These are phyloP conservation scores for Myripristis murdjan DNA, from an alignment of 2,797 vertebrate genomes.

Conservation along the genomic window DNA sequence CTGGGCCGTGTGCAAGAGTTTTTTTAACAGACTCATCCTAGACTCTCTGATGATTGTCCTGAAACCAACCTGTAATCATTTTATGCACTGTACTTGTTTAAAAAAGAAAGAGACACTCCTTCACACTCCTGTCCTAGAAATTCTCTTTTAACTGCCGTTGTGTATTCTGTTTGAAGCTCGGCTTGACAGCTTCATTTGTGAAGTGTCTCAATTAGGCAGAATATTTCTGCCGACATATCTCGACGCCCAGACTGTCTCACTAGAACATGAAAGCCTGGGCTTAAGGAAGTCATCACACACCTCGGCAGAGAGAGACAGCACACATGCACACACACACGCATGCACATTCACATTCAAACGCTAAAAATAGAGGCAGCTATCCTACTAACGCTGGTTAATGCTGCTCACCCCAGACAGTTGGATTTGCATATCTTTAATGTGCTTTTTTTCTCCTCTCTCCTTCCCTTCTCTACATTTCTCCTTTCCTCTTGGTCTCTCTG, in stretches of 20 bases:
- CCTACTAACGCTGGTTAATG: conserved; percentile 81
- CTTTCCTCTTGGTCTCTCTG: conserved; percentile 21
- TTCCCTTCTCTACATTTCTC: conserved; percentile 20
- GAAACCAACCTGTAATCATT: conserved; percentile 65
- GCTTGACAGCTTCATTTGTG: conserved; percentile 82
- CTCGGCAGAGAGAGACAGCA: conserved; percentile 68
- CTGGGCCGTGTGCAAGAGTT: conserved; percentile 3
- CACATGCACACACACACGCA: conserved; percentile 24
- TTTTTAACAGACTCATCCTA: conserved; percentile 30
- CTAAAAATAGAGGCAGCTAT: conserved; percentile 83
- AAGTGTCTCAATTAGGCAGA: conserved; percentile 84
- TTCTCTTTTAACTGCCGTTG: conserved; percentile 70
- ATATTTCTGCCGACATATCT: conserved; percentile 84
- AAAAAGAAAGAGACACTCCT: conserved; percentile 35
- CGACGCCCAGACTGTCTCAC: conserved; percentile 78
- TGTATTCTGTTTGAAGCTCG: conserved; percentile 78
- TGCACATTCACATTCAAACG: conserved; percentile 47
- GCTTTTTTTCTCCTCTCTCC: conserved; percentile 35
- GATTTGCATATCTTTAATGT: conserved; percentile 87
- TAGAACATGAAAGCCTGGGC: conserved; percentile 82
- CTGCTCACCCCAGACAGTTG: conserved; percentile 81
- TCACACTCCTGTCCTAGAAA: conserved; percentile 75
- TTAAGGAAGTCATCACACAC: conserved; percentile 88
- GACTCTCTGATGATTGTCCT: conserved; percentile 52
- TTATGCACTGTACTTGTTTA: conserved; percentile 48